phyloP scores from a whole-genome alignment of 2,888 invertebrate species.

The Rosalia funebris region DNA sequence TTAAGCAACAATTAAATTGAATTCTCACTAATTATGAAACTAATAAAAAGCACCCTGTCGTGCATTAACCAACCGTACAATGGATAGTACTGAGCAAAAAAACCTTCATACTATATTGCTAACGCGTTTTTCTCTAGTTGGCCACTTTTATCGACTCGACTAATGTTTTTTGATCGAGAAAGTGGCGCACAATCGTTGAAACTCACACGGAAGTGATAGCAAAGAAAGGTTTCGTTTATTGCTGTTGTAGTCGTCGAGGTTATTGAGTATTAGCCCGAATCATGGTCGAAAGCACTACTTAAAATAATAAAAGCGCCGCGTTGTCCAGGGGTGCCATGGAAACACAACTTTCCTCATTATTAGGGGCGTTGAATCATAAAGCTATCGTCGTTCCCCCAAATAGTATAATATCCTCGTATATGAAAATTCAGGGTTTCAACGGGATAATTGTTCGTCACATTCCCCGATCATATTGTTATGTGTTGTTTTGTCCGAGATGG shows the following conservation, averaged over 20 bases:
- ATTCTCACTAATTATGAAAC: too few relatives aligned
- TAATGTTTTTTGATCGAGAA: neutral
- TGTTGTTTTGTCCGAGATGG: too few relatives aligned
- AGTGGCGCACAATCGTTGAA: neutral
- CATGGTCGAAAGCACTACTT: neutral
- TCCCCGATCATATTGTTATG: neutral
- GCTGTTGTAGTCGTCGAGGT: neutral
- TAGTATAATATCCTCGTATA: too few relatives aligned
- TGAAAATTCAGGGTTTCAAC: neutral
- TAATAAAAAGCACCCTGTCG: too few relatives aligned
- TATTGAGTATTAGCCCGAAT: conserved; percentile 3
- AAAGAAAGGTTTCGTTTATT: conserved; percentile 1
- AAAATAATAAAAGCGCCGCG: conserved; percentile 1
- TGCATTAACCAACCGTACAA: too few relatives aligned
- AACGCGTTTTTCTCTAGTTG: too few relatives aligned
- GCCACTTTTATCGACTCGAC: too few relatives aligned
- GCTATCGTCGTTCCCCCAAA: conserved; percentile 5
- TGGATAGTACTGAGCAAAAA: too few relatives aligned
- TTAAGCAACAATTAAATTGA: too few relatives aligned
- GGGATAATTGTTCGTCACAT: neutral
- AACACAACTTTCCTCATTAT: neutral
- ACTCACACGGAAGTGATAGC: conserved; percentile 9
- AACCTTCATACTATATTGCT: too few relatives aligned
- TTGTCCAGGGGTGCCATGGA: neutral
- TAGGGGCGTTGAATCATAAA: neutral